A percentile compares a stretch with the other conserved stretches of the same genome.
Conservation (phyloP, 1,140 invertebrate genomes). For the Fopius arisanus region DNA sequence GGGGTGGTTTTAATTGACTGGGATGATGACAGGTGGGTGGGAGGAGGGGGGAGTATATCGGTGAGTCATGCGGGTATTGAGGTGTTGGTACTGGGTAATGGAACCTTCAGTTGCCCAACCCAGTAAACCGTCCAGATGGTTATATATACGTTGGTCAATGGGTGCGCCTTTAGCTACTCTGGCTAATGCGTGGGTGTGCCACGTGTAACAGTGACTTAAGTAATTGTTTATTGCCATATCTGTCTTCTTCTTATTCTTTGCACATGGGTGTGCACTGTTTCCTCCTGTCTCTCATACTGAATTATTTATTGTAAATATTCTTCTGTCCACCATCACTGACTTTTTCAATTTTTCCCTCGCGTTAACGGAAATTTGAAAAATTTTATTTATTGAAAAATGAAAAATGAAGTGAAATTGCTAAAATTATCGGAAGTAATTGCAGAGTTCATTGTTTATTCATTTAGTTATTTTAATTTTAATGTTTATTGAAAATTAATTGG, state of each 20-base stretch:
- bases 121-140: conserved; percentile 1
- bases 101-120: background rate
- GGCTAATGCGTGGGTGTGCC: conserved; percentile 61
- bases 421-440: too few relatives aligned
- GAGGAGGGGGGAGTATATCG: background rate
- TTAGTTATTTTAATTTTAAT: too few relatives aligned
- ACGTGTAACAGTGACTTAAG: conserved; percentile 59
- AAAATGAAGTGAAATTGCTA: too few relatives aligned
- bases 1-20: too few relatives aligned
- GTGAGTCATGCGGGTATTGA: background rate
- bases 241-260: conserved; percentile 46
- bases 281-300: background rate
- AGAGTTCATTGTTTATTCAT: too few relatives aligned
- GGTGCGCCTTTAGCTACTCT: conserved; percentile 58
- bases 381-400: too few relatives aligned
- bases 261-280: background rate
- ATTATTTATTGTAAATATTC: too few relatives aligned
- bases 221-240: conserved; percentile 63
- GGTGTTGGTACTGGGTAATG: background rate
- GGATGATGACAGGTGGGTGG: too few relatives aligned
- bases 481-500: too few relatives aligned
- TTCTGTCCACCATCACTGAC: too few relatives aligned
- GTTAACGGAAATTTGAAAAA: too few relatives aligned
- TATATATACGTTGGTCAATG: conserved; percentile 34
- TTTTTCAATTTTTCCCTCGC: too few relatives aligned